Evolutionary conservation across 2,113 vertebrate species (phyloP).

Genomic region (Alethe castanea): DNA sequence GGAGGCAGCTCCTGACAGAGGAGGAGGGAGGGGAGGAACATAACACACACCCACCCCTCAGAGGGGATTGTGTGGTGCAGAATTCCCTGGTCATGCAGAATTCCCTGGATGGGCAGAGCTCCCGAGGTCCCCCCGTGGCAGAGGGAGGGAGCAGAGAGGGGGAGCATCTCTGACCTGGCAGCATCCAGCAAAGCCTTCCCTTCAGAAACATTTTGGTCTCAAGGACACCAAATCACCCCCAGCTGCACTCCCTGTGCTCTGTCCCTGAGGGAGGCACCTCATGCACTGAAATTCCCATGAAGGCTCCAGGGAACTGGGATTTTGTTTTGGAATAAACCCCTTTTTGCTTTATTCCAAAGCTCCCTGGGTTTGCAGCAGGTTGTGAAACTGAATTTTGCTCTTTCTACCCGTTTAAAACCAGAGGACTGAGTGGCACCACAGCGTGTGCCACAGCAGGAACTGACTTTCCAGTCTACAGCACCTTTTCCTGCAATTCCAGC

Average conservation of each 20-base stretch:
- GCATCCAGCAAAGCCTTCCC: not conserved
- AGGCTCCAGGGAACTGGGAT: not conserved
- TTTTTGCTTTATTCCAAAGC: not conserved
- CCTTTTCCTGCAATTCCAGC: not conserved
- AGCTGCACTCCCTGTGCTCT: not conserved
- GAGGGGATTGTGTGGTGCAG: not conserved
- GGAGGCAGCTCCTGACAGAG: not conserved
- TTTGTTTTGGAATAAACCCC: not conserved
- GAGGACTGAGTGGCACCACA: not conserved
- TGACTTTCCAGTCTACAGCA: not conserved
- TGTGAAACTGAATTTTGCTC: not conserved
- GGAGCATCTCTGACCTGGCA: not conserved
- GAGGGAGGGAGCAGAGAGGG: not conserved
- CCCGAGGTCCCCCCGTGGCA: accelerated
- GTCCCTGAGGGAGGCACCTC: not conserved
- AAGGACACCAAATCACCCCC: not conserved
- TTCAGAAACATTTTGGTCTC: not conserved
- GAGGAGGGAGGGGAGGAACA: not conserved
- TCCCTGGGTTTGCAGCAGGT: not conserved
- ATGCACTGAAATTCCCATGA: not conserved
- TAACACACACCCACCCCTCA: not conserved
- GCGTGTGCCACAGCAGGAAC: not conserved
- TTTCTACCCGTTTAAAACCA: not conserved
- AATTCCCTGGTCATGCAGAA: not conserved
- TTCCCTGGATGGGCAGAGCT: not conserved